These are phyloP conservation scores for Gnathonemus longibarbis DNA, from an alignment of 2,113 vertebrate genomes.

Conservation along the genomic window DNA sequence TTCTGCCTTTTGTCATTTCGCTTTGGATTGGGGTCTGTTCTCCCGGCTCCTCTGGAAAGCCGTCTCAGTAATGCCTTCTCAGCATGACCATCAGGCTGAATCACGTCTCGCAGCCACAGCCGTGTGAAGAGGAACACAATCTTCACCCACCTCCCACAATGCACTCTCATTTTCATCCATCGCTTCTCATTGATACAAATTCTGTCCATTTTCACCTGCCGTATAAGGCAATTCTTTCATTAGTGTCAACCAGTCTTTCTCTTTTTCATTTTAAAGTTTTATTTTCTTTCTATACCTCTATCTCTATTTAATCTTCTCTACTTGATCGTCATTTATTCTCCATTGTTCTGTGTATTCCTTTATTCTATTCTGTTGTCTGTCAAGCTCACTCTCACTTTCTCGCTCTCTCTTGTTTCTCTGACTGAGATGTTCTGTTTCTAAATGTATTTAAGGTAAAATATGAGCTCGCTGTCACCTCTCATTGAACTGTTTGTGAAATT, in stretches of 20 bases:
- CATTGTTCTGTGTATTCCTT: background rate
- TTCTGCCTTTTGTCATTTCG: background rate
- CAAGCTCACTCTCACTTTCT: background rate
- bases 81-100: background rate
- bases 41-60: background rate
- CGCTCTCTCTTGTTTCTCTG: background rate
- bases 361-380: background rate
- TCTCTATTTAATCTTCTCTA: background rate
- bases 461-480: background rate
- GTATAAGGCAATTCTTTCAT: background rate
- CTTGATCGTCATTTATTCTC: background rate
- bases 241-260: background rate
- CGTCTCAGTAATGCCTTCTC: background rate
- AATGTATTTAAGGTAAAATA: background rate
- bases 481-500: background rate
- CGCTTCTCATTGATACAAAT: background rate
- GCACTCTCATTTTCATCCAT: background rate
- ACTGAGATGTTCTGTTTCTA: background rate
- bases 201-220: background rate
- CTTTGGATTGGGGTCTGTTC: conserved; percentile 9
- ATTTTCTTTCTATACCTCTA: background rate
- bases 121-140: background rate
- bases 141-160: background rate
- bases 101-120: background rate
- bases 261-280: background rate